Evolutionary conservation across 2,888 invertebrate species (phyloP), one percentile per base, ranked within the genome.

Genomic region (Campoplex capitator): DNA sequence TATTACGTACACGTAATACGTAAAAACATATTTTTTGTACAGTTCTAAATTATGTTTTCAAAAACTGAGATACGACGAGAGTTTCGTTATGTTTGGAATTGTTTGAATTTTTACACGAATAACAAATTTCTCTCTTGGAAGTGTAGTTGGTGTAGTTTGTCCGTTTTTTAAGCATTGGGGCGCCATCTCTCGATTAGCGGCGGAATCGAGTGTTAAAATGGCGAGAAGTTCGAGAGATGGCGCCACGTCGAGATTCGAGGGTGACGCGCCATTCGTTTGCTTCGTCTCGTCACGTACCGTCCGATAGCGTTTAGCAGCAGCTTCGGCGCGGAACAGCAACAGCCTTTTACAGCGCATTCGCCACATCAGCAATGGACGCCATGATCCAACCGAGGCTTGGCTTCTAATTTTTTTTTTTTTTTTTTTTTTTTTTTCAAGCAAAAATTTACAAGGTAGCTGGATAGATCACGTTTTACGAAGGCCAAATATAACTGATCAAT

Each of bases 281-380:
- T 58, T 62, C 83, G 86, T 82, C 83, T 77, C 84, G 87, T 88
- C 89, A 90, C 90, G 90, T 89, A 89, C 80, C 81, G 79, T 42
- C 71, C 32, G 81, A 67, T 28, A 42, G 65, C 79, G 35, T 35
- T 42, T 65, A 71, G 67, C 81, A 79, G 65, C 80, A 80, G 80
- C 78, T 80, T 62, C 54, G 62, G n/a, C 76, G 79, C 84, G 88
- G 74, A 83, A 82, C 71, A 70, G 71, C 70, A 18, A 62, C 83
- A 88, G 87, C 88, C 87, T 84, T 81, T 86, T 88, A 88, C 83
- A 86, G 77, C 89, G 89, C 84, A 84, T 86, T 89, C 88, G 92
- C 93, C 93, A 93, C 93, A 93, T 93, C 93, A 92, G 90, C 93
- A 93, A 93, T 90, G 89, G 93, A 92, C 93, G 93, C 94, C 94